Percentiles rank a stretch among this genome's conserved stretches.
Conservation (phyloP, 2,888 invertebrate genomes). For the Bimastos eiseni region DNA sequence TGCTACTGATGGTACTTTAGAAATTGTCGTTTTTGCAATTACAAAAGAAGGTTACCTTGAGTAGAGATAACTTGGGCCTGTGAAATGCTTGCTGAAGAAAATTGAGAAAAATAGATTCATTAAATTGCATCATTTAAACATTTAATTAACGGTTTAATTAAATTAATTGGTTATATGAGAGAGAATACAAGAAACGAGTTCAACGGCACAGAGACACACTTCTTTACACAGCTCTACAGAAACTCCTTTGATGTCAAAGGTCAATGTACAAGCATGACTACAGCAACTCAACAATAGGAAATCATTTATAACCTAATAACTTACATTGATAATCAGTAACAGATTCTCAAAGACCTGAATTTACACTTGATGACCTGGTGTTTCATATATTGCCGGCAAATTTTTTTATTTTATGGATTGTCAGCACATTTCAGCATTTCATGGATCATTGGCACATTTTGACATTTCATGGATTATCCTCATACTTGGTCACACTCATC, state of each 20-base stretch:
- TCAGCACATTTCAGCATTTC: background rate
- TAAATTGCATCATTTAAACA: background rate
- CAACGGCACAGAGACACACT: background rate
- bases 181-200: background rate
- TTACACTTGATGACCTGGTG: background rate
- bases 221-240: background rate
- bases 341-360: background rate
- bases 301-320: background rate
- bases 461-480: background rate
- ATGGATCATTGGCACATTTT: background rate
- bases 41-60: background rate
- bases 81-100: slow-evolving; percentile 1
- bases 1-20: too few relatives aligned
- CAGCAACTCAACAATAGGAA: background rate
- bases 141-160: background rate
- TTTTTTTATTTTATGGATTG: background rate
- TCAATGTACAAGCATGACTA: background rate
- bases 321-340: background rate
- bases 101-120: background rate
- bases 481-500: background rate
- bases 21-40: too few relatives aligned
- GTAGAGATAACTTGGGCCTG: background rate
- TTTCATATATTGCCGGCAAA: background rate
- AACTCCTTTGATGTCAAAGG: background rate
- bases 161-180: background rate